A percentile compares a stretch with the other conserved stretches of the same genome.
Conservation (phyloP, 1,140 invertebrate species). For the Papilio polytes region DNA sequence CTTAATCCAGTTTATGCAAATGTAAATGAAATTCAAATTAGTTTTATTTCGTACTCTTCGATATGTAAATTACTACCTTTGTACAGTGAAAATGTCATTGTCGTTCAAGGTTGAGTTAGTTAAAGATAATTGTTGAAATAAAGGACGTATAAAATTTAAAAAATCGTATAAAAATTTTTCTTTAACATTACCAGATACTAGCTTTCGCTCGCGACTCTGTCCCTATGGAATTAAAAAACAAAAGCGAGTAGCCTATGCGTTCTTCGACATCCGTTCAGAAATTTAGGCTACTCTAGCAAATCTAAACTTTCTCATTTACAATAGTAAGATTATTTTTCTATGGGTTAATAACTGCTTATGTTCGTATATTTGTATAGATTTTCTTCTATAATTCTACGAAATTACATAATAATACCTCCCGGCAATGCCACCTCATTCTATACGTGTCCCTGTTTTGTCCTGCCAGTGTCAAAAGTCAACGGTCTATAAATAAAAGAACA, state of each 20-base stretch:
- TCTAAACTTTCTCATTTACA: too few relatives aligned
- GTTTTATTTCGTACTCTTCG: not conserved
- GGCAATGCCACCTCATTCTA: constrained; percentile 3
- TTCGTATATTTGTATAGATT: too few relatives aligned
- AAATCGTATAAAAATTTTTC: too few relatives aligned
- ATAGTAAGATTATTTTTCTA: too few relatives aligned
- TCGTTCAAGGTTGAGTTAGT: not conserved
- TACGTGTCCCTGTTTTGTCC: constrained; percentile 37
- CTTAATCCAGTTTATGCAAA: constrained; percentile 1
- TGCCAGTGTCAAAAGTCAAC: constrained; percentile 64
- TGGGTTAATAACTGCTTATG: too few relatives aligned
- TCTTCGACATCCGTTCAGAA: too few relatives aligned
- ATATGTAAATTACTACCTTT: constrained; percentile 1
- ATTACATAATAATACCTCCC: not conserved
- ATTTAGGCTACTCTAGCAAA: too few relatives aligned
- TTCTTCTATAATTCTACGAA: not conserved
- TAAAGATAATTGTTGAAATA: not conserved
- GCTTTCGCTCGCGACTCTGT: too few relatives aligned
- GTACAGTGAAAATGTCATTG: not conserved
- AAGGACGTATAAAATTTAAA: not conserved
- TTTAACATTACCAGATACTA: too few relatives aligned
- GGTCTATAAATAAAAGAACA: constrained; percentile 65
- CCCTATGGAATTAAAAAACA: too few relatives aligned
- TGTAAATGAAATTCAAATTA: not conserved
- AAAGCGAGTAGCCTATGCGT: too few relatives aligned